Percentiles rank a stretch among this genome's conserved stretches.
These are phyloP conservation scores for Sceloporus tristichus DNA, from an alignment of 2,113 vertebrate species.

Conservation along the genomic window DNA sequence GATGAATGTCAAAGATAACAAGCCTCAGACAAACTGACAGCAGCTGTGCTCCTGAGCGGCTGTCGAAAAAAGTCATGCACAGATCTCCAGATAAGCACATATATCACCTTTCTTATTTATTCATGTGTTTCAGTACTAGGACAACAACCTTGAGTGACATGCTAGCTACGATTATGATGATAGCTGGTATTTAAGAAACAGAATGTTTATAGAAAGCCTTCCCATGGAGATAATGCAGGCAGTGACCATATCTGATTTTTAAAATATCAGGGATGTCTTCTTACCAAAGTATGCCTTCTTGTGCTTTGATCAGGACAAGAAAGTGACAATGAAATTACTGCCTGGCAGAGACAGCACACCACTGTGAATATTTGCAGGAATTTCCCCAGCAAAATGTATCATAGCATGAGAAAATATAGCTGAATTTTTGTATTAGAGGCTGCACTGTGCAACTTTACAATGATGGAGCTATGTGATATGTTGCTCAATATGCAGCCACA, in stretches of 20 bases:
- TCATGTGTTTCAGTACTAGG: not conserved
- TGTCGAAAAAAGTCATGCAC: not conserved
- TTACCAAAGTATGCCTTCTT: not conserved
- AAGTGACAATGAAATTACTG: not conserved
- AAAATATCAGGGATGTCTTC: not conserved
- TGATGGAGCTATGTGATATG: no score
- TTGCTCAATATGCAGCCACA: no score
- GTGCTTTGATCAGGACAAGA: fast-evolving
- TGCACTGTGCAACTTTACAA: no score
- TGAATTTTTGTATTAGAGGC: not conserved
- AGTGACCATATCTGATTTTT: not conserved
- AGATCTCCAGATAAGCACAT: not conserved
- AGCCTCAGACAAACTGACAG: not conserved
- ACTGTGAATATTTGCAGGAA: not conserved
- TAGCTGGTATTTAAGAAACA: not conserved
- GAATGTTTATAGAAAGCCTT: slow-evolving; percentile 12
- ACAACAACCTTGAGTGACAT: not conserved
- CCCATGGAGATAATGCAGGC: not conserved
- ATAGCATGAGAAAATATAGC: not conserved
- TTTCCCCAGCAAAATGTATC: not conserved
- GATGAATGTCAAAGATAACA: slow-evolving; percentile 2
- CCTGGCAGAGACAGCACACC: not conserved
- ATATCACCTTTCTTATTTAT: not conserved
- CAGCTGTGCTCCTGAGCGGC: not conserved
- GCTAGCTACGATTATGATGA: not conserved